Evolutionary conservation across 2,888 invertebrate species (phyloP).

Genomic region (Mimumesa dahlbomi): DNA sequence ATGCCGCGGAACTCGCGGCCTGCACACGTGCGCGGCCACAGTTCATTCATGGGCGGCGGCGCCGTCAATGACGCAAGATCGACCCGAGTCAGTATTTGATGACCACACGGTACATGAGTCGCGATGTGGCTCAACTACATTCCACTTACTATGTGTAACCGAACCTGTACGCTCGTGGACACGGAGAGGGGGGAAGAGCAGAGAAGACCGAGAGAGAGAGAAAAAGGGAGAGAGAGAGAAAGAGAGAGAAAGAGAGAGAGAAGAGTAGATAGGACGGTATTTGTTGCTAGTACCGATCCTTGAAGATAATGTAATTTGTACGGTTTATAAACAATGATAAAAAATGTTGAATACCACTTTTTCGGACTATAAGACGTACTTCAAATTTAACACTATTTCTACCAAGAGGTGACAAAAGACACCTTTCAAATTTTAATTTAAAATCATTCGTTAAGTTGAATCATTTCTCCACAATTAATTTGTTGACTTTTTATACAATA

Average conservation of each 20-base stretch:
- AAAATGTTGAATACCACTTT: too few species aligned
- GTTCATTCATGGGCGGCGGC: constrained; percentile 59
- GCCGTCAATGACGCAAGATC: constrained; percentile 61
- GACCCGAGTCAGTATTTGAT: constrained; percentile 50
- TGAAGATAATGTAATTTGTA: too few species aligned
- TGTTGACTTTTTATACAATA: too few species aligned
- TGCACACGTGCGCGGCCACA: constrained; percentile 37
- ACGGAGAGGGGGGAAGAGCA: background rate
- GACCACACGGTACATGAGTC: constrained; percentile 37
- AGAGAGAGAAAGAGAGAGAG: background rate
- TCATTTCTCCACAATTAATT: too few species aligned
- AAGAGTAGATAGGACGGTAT: too few species aligned
- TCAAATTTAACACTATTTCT: too few species aligned
- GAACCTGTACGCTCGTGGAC: constrained; percentile 2
- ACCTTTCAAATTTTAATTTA: too few species aligned
- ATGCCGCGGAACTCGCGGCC: constrained; percentile 53
- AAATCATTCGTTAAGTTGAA: too few species aligned
- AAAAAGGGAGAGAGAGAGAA: background rate
- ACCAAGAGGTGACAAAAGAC: too few species aligned
- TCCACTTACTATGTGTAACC: constrained; percentile 23
- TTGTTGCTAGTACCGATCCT: too few species aligned
- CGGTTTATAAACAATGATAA: too few species aligned
- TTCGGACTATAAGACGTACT: too few species aligned
- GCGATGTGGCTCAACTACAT: constrained; percentile 45
- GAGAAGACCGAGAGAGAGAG: background rate